Evolutionary conservation across 2,113 vertebrate genomes (phyloP).

Genomic region (Dascyllus trimaculatus): DNA sequence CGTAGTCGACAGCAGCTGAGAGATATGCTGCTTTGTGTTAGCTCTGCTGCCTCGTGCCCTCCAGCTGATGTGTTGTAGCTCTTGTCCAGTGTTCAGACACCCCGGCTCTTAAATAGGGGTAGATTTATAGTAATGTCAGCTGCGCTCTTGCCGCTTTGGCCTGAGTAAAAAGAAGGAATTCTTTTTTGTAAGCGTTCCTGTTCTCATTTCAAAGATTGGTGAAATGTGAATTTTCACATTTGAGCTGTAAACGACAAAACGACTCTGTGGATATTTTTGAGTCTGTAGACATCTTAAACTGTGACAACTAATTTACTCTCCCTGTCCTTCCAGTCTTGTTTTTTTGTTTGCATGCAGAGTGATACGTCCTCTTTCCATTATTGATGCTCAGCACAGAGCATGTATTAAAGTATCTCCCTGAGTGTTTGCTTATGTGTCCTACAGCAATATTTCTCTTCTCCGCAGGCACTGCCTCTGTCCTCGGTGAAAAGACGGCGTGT

Average conservation of each 20-base stretch:
- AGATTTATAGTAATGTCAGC: constrained; percentile 58
- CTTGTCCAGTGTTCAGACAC: constrained; percentile 50
- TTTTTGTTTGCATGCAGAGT: not conserved
- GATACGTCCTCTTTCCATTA: constrained; percentile 29
- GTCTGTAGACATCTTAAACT: not conserved
- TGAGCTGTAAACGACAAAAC: not conserved
- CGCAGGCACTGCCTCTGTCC: constrained; percentile 48
- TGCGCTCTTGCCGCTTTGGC: constrained; percentile 32
- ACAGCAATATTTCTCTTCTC: constrained; percentile 50
- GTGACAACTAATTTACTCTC: not conserved
- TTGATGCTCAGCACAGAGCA: constrained; percentile 5
- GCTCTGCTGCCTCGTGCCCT: constrained; percentile 32
- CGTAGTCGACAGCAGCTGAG: constrained; percentile 31
- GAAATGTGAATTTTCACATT: not conserved
- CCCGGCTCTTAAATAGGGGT: constrained; percentile 47
- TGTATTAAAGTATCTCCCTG: constrained; percentile 28
- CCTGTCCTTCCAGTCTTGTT: not conserved
- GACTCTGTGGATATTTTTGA: not conserved
- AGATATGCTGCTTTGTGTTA: constrained; percentile 33
- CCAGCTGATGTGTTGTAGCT: constrained; percentile 59
- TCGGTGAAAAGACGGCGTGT: constrained; percentile 60
- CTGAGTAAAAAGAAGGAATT: constrained; percentile 6
- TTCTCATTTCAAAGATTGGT: not conserved
- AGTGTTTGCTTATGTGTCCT: constrained; percentile 60
- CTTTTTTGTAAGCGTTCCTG: not conserved